Evolutionary conservation across 1,140 invertebrate species (phyloP).

Genomic region (Parasteatoda tepidariorum): DNA sequence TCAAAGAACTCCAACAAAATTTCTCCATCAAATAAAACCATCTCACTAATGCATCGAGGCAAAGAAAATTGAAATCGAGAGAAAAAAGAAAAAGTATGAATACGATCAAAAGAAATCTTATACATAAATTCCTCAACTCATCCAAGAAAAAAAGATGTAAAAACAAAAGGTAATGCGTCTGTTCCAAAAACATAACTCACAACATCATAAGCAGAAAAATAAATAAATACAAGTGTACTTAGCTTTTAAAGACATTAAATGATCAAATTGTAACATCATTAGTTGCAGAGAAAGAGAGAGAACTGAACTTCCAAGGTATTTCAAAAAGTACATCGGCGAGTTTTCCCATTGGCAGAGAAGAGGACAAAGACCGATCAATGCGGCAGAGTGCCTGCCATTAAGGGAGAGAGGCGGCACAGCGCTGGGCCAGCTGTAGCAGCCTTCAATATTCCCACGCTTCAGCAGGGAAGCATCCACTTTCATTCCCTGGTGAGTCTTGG

Average conservation of each 20-base stretch:
- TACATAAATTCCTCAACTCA: no score
- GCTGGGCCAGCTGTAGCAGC: neutral
- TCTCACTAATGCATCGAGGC: no score
- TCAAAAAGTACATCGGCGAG: slow-evolving; percentile 41
- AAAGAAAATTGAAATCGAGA: no score
- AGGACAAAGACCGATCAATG: slow-evolving; percentile 49
- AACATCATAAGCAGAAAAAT: neutral
- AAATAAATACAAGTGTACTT: slow-evolving; percentile 9
- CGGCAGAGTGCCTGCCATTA: slow-evolving; percentile 52
- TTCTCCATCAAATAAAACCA: no score
- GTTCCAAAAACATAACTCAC: neutral
- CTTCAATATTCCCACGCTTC: slow-evolving; percentile 47
- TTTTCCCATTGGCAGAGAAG: slow-evolving; percentile 23
- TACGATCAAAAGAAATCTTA: no score
- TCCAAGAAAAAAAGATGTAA: no score
- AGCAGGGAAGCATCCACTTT: slow-evolving; percentile 44
- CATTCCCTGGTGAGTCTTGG: slow-evolving; percentile 50
- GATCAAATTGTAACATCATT: slow-evolving; percentile 57
- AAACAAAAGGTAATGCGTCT: no score
- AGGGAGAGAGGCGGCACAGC: slow-evolving; percentile 24
- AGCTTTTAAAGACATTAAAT: slow-evolving; percentile 56
- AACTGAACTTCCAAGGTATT: slow-evolving; percentile 8
- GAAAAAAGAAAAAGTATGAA: no score
- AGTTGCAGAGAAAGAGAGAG: slow-evolving; percentile 23
- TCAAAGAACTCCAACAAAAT: no score